Percentiles rank a stretch among this genome's conserved stretches.
Conservation (phyloP, 2,113 vertebrate species). For the Leptosomus discolor region DNA sequence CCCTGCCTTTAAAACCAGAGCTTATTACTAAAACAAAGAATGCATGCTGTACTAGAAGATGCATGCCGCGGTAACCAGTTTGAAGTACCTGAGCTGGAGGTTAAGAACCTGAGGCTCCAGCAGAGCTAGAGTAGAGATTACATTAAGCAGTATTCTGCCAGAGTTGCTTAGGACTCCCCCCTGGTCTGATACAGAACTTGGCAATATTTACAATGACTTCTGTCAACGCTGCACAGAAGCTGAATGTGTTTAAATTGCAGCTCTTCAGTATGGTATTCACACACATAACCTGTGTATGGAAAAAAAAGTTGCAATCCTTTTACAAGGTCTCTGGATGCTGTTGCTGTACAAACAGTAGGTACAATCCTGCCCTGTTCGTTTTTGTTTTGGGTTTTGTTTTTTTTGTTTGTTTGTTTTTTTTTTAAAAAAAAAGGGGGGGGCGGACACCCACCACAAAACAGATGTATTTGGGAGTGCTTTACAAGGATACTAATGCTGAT, state of each 20-base stretch:
- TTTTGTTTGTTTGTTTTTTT: too few species aligned
- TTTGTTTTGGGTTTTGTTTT: too few species aligned
- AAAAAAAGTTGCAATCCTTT: not conserved
- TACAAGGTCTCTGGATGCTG: not conserved
- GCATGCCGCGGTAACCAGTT: not conserved
- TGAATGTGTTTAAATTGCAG: not conserved
- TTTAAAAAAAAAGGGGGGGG: too few species aligned
- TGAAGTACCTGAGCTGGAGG: not conserved
- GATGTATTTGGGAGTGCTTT: not conserved
- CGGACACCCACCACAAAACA: not conserved
- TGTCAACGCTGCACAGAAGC: not conserved
- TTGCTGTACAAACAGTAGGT: not conserved
- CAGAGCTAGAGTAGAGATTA: not conserved
- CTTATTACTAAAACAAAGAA: not conserved
- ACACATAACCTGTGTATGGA: not conserved
- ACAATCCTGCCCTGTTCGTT: not conserved
- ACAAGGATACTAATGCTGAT: not conserved
- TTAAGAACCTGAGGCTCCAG: not conserved
- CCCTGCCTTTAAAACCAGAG: not conserved
- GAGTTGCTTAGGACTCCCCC: not conserved
- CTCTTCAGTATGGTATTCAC: not conserved
- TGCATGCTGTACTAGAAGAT: not conserved
- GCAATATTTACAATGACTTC: not conserved
- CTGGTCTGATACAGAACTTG: not conserved
- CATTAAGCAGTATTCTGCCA: not conserved